A percentile compares a stretch with the other conserved stretches of the same genome.
These are phyloP conservation scores for Eristalis pertinax DNA, from an alignment of 2,888 invertebrate species.

Conservation along the genomic window DNA sequence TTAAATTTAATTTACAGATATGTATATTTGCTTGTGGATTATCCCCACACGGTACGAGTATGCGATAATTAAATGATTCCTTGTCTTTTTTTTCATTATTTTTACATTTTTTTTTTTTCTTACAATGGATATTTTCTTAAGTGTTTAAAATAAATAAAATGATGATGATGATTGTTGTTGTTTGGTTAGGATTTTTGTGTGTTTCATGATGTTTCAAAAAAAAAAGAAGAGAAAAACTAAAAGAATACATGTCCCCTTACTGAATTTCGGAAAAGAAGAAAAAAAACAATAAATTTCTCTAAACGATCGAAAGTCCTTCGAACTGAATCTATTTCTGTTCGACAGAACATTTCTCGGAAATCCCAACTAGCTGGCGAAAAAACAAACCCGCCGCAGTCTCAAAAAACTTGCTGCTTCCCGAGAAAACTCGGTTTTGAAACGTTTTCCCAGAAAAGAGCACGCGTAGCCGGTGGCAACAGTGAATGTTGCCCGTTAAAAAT, in stretches of 20 bases:
- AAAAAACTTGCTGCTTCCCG: background rate
- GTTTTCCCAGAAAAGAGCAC: background rate
- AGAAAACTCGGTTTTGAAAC: background rate
- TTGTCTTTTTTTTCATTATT: too few relatives aligned
- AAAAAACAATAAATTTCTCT: background rate
- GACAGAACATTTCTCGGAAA: background rate
- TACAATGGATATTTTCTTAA: constrained; percentile 23
- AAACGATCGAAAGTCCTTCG: too few relatives aligned
- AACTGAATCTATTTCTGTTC: too few relatives aligned
- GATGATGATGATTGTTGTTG: constrained; percentile 50
- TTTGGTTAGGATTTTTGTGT: background rate
- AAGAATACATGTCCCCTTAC: background rate
- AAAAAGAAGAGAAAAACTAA: background rate
- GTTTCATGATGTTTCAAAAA: background rate
- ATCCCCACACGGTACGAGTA: constrained; percentile 49
- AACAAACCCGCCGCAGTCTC: too few relatives aligned
- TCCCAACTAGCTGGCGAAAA: background rate
- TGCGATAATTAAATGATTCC: constrained; percentile 15
- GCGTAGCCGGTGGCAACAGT: background rate
- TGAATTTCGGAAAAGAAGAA: background rate
- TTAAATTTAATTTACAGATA: constrained; percentile 64
- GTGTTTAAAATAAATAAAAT: constrained; percentile 50
- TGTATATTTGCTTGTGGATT: constrained; percentile 12
- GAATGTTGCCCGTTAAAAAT: background rate
- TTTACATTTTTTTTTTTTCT: constrained; percentile 8